Percentiles rank a stretch among this genome's conserved stretches.
Evolutionary conservation across 2,113 vertebrate species (phyloP).

Genomic region (Daphoenositta chrysoptera): DNA sequence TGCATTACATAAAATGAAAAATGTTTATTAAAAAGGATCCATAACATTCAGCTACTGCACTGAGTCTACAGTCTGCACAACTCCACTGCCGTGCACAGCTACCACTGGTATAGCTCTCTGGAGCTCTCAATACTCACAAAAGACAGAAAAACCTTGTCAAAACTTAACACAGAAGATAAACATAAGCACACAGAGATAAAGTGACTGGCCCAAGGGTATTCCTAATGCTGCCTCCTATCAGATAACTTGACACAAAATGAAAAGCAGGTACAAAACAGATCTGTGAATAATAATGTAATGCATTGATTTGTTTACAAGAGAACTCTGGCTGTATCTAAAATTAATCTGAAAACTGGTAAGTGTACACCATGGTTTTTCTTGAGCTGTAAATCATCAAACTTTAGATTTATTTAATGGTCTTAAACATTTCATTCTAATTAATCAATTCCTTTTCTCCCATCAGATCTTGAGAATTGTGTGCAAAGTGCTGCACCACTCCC

Average conservation of each 20-base stretch:
- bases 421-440: neutral
- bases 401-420: neutral
- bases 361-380: neutral
- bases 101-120: neutral
- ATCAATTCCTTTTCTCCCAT: neutral
- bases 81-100: neutral
- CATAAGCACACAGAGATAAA: conserved; percentile 3
- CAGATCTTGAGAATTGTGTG: neutral
- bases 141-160: conserved; percentile 7
- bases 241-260: conserved; percentile 28
- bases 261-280: conserved; percentile 26
- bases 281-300: conserved; percentile 35
- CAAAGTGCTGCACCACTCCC: neutral
- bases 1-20: neutral
- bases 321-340: neutral
- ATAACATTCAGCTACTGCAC: neutral
- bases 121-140: neutral
- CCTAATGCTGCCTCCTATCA: neutral
- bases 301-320: conserved; percentile 25
- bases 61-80: neutral
- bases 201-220: conserved; percentile 21
- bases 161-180: conserved; percentile 31
- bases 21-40: neutral
- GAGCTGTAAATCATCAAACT: neutral
- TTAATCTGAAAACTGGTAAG: neutral